phyloP scores from a whole-genome alignment of 2,888 invertebrate species.

The Hemicrepidius hirtus region DNA sequence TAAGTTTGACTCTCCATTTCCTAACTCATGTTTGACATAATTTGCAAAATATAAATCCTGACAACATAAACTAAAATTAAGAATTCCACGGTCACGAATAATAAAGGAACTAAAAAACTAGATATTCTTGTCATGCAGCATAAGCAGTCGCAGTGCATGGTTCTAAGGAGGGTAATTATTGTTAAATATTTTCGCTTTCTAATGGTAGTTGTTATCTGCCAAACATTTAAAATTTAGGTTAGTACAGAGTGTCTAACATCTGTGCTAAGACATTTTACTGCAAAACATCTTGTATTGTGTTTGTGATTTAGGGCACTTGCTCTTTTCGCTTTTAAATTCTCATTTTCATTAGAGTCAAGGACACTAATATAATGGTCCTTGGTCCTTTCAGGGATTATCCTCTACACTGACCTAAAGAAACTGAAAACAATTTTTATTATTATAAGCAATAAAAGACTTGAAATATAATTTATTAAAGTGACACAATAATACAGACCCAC shows the following conservation, averaged over 20 bases:
- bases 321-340: constrained; percentile 38
- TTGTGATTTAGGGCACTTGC: constrained; percentile 47
- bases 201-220: constrained; percentile 63
- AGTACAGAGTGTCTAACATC: constrained; percentile 53
- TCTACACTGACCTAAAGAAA: constrained; percentile 1
- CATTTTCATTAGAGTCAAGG: constrained; percentile 44
- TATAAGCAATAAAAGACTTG: no score
- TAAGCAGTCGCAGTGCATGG: constrained; percentile 60
- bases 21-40: not conserved
- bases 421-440: not conserved
- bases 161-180: constrained; percentile 66
- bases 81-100: constrained; percentile 37
- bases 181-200: constrained; percentile 69
- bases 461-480: not conserved
- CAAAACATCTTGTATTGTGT: constrained; percentile 36
- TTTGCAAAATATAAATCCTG: constrained; percentile 1
- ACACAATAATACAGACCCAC: not conserved
- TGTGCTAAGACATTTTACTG: constrained; percentile 40
- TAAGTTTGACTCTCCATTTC: no score
- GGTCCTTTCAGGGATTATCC: not conserved
- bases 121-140: constrained; percentile 60
- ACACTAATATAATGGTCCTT: constrained; percentile 18
- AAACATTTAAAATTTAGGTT: constrained; percentile 65
- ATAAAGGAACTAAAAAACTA: constrained; percentile 45
- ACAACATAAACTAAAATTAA: constrained; percentile 19